Evolutionary conservation across 2,888 invertebrate species (phyloP), one percentile per base, ranked within the genome.

Genomic region (Notodonta ziczac): DNA sequence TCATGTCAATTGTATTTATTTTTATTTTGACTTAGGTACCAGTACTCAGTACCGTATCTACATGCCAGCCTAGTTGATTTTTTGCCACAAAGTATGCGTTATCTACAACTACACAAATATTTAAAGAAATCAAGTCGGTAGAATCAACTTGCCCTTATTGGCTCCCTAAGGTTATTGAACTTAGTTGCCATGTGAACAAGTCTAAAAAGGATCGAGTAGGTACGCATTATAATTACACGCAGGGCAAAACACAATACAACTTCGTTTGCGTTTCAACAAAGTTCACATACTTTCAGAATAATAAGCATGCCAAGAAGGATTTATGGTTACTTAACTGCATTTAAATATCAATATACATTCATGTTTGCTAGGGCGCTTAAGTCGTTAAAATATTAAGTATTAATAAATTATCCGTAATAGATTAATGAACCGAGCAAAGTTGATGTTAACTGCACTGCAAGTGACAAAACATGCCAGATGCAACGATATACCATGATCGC

Each of bases 91-190:
- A 76, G 57, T 55, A 46, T 58, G 60, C 16, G 51, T 51, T 52
- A 52, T 35, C 52, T 52, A 52, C 35, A 9, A 51, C 3, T 46
- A 55, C 42, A 50, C 58, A 62, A 59, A 62, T 51, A 60, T 54
- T 54, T 54, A 74, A 56, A 54, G 50, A 51, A 63, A 44, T 32
- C 58, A 58, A 65, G 54, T 44, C 56, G 16, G 58, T 60, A 58
- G 59, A 55, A 3, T 13, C 12, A n/a, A 50, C 63, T 54, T 55
- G 62, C 61, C 62, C 58, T 59, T 68, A 69, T 64, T 68, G 56
- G 59, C 62, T 54, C 54, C 60, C 14, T 60, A 62, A 80, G 76
- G 70, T 74, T 65, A 62, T 68, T 75, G 71, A 76, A 78, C 80
- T 72, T 66, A 39, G 60, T 60, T 73, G 65, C 62, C 63, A 70